phyloP scores from a whole-genome alignment of 92 coral and sea anemone genomes.

The Epizoanthus stellaris region DNA sequence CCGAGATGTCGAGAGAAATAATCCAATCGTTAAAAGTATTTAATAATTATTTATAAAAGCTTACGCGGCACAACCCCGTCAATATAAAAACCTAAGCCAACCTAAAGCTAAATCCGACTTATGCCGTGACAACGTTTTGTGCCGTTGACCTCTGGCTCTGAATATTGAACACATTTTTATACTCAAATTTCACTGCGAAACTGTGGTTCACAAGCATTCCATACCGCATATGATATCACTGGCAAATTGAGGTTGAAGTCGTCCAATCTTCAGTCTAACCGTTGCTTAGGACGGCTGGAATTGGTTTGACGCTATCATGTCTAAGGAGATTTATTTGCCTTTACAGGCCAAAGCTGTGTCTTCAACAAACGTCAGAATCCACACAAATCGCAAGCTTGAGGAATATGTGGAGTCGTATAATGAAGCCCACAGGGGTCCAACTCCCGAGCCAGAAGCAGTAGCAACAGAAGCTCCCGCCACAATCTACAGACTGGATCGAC shows the following conservation, averaged over 20 bases:
- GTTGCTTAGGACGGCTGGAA: conserved; percentile 4
- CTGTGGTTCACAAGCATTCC: background rate
- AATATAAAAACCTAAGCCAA: too few relatives aligned
- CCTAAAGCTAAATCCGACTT: background rate
- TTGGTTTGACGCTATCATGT: conserved; percentile 42
- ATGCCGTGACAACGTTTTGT: background rate
- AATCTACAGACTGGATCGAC: conserved; percentile 85
- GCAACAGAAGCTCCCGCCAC: conserved; percentile 40
- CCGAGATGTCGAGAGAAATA: background rate
- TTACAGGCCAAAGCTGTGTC: conserved; percentile 94
- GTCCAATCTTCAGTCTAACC: too few relatives aligned
- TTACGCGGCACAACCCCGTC: too few relatives aligned
- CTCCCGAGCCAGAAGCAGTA: conserved; percentile 42
- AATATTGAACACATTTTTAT: background rate
- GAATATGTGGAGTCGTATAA: conserved; percentile 63
- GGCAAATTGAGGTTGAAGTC: background rate
- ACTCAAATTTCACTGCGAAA: background rate
- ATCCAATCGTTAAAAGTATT: background rate
- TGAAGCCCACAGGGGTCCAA: conserved; percentile 33
- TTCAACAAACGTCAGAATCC: conserved; percentile 75
- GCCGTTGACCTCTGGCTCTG: conserved; percentile 3
- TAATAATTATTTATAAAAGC: background rate
- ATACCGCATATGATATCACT: background rate
- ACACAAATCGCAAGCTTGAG: conserved; percentile 78
- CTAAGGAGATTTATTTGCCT: conserved; percentile 78